phyloP scores from a whole-genome alignment of 2,113 vertebrate genomes.

The Sinocyclocheilus maitianheensis region DNA sequence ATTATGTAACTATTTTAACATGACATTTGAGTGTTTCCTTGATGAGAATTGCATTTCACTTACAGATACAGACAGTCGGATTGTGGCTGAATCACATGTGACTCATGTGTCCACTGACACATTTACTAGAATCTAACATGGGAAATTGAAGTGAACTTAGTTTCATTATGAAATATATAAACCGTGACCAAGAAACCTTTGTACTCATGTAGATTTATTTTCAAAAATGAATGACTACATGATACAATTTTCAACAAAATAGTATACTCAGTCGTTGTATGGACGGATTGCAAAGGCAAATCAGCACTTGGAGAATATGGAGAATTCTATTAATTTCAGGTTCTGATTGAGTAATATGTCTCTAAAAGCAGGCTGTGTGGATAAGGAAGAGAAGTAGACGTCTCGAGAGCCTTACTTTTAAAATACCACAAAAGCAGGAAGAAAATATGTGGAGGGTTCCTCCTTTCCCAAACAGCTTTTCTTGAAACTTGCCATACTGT shows the following conservation, averaged over 20 bases:
- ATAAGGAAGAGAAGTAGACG: constrained; percentile 50
- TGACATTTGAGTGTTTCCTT: constrained; percentile 17
- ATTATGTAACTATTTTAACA: neutral
- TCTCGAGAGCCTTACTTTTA: constrained; percentile 41
- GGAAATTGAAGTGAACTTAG: neutral
- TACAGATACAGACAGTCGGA: neutral
- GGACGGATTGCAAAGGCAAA: neutral
- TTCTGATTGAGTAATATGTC: constrained; percentile 65
- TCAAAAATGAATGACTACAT: neutral
- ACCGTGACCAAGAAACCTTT: constrained; percentile 1
- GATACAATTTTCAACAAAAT: neutral
- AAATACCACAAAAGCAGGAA: constrained; percentile 60
- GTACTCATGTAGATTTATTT: neutral
- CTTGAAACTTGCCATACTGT: constrained; percentile 50
- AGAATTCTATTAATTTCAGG: constrained; percentile 59
- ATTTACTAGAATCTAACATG: constrained; percentile 18
- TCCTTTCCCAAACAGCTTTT: constrained; percentile 49
- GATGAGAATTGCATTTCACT: neutral
- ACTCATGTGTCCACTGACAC: constrained; percentile 20
- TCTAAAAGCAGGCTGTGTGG: constrained; percentile 41
- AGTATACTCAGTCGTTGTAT: neutral
- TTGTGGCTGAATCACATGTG: constrained; percentile 5
- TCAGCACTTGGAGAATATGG: constrained; percentile 40
- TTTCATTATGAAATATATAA: constrained; percentile 29
- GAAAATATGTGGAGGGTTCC: constrained; percentile 49